Percentiles rank a stretch among this genome's conserved stretches.
phyloP scores from a whole-genome alignment of 2,888 invertebrate species.

The Sympetrum striolatum region DNA sequence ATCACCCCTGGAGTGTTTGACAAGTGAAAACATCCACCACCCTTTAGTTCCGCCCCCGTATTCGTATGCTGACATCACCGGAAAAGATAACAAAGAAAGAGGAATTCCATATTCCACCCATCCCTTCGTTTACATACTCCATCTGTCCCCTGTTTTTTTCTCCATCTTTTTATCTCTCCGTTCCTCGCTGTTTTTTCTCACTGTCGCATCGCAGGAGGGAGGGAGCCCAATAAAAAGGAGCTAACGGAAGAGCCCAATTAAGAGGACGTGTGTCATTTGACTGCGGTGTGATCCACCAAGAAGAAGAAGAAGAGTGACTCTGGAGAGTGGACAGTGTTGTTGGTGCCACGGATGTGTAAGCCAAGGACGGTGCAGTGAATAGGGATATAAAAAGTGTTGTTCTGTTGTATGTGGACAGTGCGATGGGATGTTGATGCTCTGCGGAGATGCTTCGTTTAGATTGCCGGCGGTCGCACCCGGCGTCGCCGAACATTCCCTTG shows the following conservation, averaged over 20 bases:
- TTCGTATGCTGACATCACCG: neutral
- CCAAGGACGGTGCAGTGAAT: neutral
- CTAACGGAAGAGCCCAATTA: conserved; percentile 34
- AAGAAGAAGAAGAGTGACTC: neutral
- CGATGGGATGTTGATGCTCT: neutral
- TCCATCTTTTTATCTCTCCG: neutral
- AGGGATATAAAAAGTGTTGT: neutral
- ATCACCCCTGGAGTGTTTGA: too few species aligned
- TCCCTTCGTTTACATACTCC: neutral
- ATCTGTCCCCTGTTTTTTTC: neutral
- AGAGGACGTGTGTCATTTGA: conserved; percentile 11
- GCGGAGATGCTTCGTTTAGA: neutral
- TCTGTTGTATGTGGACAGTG: neutral
- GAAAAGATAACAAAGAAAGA: neutral
- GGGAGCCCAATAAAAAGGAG: neutral
- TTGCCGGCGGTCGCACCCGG: neutral
- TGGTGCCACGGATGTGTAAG: neutral
- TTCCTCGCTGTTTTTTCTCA: conserved; percentile 3
- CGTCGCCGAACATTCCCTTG: neutral
- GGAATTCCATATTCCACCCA: conserved; percentile 8
- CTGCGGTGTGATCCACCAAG: neutral
- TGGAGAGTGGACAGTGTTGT: neutral
- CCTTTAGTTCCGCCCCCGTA: neutral
- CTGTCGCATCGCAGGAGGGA: neutral
- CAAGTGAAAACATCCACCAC: neutral